Percentiles rank a stretch among this genome's conserved stretches.
Conservation (phyloP, 2,797 vertebrate genomes). For the Zalophus californianus region DNA sequence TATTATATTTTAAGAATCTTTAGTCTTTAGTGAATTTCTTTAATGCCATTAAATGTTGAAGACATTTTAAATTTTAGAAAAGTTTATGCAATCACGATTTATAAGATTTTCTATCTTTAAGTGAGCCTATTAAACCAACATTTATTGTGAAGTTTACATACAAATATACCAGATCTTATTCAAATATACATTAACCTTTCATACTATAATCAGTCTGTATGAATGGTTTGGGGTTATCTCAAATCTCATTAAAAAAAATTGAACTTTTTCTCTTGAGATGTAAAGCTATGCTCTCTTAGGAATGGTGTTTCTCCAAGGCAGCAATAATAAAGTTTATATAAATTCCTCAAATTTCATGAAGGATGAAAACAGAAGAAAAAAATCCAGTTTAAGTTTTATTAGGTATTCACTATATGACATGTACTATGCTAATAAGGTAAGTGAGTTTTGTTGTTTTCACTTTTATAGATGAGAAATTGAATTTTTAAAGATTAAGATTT, state of each 20-base stretch:
- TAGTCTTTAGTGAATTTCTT: neutral
- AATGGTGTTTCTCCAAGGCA: neutral
- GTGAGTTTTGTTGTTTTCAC: neutral
- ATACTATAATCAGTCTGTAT: neutral
- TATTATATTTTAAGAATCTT: slow-evolving; percentile 7
- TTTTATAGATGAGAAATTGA: neutral
- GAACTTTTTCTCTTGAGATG: neutral
- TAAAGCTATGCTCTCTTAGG: neutral
- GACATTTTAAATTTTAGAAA: neutral
- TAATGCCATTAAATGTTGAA: neutral
- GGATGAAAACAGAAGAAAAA: neutral
- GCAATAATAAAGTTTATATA: neutral
- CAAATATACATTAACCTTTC: neutral
- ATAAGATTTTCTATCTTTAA: neutral
- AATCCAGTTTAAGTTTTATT: neutral
- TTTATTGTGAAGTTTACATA: neutral
- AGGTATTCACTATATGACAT: neutral
- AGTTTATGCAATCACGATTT: neutral
- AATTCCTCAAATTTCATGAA: neutral
- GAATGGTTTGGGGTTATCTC: neutral
- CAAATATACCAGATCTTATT: neutral
- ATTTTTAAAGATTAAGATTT: neutral
- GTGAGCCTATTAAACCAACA: neutral
- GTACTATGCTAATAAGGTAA: neutral
- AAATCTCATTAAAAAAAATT: neutral